Evolutionary conservation across 2,888 invertebrate species (phyloP).

Genomic region (Chrysotoxum bicinctum): DNA sequence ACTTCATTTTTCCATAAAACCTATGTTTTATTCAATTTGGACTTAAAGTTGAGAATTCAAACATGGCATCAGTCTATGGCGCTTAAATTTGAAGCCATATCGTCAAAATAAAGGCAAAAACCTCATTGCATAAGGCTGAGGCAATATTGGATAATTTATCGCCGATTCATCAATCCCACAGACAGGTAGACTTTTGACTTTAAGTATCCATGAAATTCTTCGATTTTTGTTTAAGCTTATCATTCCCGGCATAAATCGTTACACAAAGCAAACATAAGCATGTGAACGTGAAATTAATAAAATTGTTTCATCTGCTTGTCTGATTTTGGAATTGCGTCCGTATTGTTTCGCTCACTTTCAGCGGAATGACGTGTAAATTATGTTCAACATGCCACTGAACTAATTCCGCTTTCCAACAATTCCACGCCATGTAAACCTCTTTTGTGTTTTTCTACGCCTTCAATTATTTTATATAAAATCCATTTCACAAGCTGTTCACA

Average conservation of each 20-base stretch:
- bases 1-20: too few relatives aligned
- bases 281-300: constrained; percentile 1
- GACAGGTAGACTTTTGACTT: neutral
- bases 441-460: constrained; percentile 2
- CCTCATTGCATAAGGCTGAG: too few relatives aligned
- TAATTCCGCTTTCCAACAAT: constrained; percentile 12
- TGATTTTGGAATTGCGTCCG: neutral
- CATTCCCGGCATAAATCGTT: neutral
- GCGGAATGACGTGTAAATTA: neutral
- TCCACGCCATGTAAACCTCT: neutral
- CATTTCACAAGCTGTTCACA: constrained; percentile 66
- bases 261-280: neutral
- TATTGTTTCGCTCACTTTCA: neutral
- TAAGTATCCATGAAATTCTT: neutral
- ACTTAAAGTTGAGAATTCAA: too few relatives aligned
- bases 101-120: too few relatives aligned
- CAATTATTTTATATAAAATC: constrained; percentile 51
- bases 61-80: too few relatives aligned
- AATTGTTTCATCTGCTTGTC: constrained; percentile 17
- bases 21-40: too few relatives aligned
- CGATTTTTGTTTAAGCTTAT: neutral
- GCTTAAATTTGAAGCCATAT: too few relatives aligned
- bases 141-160: neutral
- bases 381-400: constrained; percentile 33
- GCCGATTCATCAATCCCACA: neutral